A percentile compares a stretch with the other conserved stretches of the same genome.
These are phyloP conservation scores for Alcedo quadribrachys DNA, from an alignment of 2,797 vertebrate genomes.

Conservation along the genomic window DNA sequence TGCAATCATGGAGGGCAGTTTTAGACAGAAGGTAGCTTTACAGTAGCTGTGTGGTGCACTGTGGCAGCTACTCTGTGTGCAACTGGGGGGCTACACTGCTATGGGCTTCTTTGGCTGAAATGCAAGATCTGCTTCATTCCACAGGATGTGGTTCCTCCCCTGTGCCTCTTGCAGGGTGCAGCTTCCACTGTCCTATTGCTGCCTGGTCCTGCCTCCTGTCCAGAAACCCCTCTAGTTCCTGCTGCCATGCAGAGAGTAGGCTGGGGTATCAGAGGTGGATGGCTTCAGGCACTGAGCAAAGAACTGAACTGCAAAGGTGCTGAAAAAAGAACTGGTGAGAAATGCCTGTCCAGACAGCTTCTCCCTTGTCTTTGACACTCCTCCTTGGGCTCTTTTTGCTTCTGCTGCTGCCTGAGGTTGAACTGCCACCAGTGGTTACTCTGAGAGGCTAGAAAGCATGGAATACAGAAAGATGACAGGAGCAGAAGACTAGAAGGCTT, in stretches of 20 bases:
- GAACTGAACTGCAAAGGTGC: no score
- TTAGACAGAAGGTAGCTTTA: background rate
- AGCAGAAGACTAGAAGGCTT: background rate
- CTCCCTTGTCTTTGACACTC: background rate
- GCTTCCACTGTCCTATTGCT: background rate
- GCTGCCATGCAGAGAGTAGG: background rate
- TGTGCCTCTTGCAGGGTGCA: background rate
- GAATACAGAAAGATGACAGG: background rate
- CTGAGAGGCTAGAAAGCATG: background rate
- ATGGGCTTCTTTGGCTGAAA: background rate
- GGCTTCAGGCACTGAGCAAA: background rate
- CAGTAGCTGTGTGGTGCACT: background rate
- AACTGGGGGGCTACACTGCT: background rate
- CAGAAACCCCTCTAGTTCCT: background rate
- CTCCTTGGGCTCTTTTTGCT: background rate
- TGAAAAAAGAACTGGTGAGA: background rate
- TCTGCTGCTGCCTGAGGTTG: background rate
- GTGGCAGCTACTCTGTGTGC: background rate
- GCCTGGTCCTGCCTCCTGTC: background rate
- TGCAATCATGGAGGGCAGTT: background rate
- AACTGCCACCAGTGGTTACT: background rate
- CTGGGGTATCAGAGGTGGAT: background rate
- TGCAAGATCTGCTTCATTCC: background rate
- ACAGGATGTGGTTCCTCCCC: background rate
- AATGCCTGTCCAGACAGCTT: background rate